Evolutionary conservation across 2,113 vertebrate genomes (phyloP).

Genomic region (Oostethus manadensis): DNA sequence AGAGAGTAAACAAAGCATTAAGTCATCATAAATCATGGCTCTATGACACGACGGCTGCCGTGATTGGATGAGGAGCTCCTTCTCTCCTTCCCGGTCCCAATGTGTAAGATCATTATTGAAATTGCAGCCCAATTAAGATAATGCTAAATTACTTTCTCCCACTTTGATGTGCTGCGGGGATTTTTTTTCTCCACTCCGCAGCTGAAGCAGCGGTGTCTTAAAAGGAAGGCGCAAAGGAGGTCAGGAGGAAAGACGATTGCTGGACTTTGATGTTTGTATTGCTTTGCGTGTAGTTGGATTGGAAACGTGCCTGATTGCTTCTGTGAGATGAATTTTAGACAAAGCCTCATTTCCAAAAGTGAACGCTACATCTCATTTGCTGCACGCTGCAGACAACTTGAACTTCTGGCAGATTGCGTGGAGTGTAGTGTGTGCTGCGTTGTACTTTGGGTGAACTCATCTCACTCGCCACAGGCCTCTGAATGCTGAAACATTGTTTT

Average conservation of each 20-base stretch:
- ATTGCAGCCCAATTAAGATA: slow-evolving; percentile 80
- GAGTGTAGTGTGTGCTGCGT: slow-evolving; percentile 17
- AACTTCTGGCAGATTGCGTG: slow-evolving; percentile 22
- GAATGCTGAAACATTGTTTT: slow-evolving; percentile 39
- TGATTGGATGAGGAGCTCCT: slow-evolving; percentile 51
- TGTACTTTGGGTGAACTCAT: slow-evolving; percentile 41
- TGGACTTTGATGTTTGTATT: slow-evolving; percentile 57
- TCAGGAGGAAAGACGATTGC: slow-evolving; percentile 22
- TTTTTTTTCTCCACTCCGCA: slow-evolving; percentile 57
- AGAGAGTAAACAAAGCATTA: slow-evolving; percentile 72
- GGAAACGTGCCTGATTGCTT: slow-evolving; percentile 43
- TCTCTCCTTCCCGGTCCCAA: slow-evolving; percentile 66
- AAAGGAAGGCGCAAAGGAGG: slow-evolving; percentile 23
- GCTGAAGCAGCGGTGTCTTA: slow-evolving; percentile 54
- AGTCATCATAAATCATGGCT: slow-evolving; percentile 70
- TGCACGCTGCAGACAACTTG: slow-evolving; percentile 34
- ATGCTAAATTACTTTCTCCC: slow-evolving; percentile 74
- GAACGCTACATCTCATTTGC: slow-evolving; percentile 53
- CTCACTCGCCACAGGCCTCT: slow-evolving; percentile 21
- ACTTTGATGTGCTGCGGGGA: slow-evolving; percentile 71
- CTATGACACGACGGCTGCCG: slow-evolving; percentile 54
- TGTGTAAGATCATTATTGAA: slow-evolving; percentile 78
- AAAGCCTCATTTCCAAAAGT: slow-evolving; percentile 44
- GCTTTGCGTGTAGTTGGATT: slow-evolving; percentile 41
- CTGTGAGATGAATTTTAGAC: slow-evolving; percentile 40